These are phyloP conservation scores for Sebastolobus alascanus DNA, from an alignment of 2,797 vertebrate genomes.

Conservation along the genomic window DNA sequence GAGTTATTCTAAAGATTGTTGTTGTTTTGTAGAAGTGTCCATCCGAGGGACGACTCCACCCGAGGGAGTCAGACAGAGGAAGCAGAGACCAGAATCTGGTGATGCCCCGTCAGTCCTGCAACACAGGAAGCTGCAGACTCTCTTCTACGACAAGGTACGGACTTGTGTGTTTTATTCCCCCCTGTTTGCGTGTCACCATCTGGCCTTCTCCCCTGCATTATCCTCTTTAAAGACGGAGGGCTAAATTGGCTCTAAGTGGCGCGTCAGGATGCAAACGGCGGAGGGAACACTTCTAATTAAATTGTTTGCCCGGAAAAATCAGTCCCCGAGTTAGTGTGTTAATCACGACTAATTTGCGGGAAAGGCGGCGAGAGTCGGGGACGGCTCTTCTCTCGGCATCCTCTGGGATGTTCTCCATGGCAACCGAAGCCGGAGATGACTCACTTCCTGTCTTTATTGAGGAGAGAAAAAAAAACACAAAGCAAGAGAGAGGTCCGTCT, in stretches of 20 bases:
- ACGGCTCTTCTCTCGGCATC: constrained; percentile 29
- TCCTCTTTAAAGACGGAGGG: constrained; percentile 75
- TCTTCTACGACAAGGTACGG: constrained; percentile 80
- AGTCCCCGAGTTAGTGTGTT: constrained; percentile 83
- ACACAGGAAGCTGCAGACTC: constrained; percentile 67
- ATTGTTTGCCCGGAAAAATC: constrained; percentile 86
- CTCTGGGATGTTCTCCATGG: constrained; percentile 69
- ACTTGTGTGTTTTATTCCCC: constrained; percentile 48
- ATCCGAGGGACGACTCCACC: constrained; percentile 5
- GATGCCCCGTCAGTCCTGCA: constrained; percentile 27
- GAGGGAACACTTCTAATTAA: constrained; percentile 86
- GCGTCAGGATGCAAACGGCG: constrained; percentile 79
- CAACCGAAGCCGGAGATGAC: constrained; percentile 53
- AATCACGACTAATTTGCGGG: constrained; percentile 83
- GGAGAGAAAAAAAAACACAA: constrained; percentile 18
- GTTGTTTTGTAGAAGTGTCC: constrained; percentile 21
- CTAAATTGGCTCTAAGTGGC: constrained; percentile 85
- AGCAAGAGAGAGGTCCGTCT: not conserved
- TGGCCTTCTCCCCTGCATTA: constrained; percentile 69
- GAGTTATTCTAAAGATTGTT: not conserved
- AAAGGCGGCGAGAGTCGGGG: constrained; percentile 53
- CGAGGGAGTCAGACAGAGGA: constrained; percentile 44
- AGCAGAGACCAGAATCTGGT: constrained; percentile 24
- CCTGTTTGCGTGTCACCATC: constrained; percentile 71
- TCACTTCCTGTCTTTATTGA: constrained; percentile 45